A percentile compares a stretch with the other conserved stretches of the same genome.
These are phyloP conservation scores for Lepidochitona cinerea DNA, from an alignment of 2,888 invertebrate genomes.

Conservation along the genomic window DNA sequence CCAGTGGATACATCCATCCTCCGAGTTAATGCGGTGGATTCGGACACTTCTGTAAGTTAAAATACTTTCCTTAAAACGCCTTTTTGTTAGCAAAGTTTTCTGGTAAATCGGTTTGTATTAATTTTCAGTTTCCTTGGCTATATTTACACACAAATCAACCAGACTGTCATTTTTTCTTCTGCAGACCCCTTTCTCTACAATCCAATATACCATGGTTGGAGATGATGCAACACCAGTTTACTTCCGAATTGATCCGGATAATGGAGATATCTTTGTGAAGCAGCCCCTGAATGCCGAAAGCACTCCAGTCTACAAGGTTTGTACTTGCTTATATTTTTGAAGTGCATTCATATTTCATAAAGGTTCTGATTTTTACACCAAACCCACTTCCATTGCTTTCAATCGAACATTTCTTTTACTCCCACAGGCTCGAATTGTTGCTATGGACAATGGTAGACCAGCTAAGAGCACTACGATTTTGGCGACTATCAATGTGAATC, in stretches of 20 bases:
- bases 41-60: not conserved
- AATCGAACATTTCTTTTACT: not conserved
- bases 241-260: constrained; percentile 44
- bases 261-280: constrained; percentile 45
- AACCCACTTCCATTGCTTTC: not conserved
- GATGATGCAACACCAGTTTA: constrained; percentile 57
- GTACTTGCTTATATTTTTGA: too few species aligned
- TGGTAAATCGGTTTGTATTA: too few species aligned
- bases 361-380: too few species aligned
- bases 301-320: constrained; percentile 47
- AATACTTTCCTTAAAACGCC: not conserved
- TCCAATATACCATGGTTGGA: constrained; percentile 57
- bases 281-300: constrained; percentile 43
- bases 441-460: constrained; percentile 35
- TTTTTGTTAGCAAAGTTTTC: too few species aligned
- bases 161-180: not conserved
- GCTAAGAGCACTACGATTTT: constrained; percentile 16
- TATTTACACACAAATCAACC: too few species aligned
- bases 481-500: constrained; percentile 32
- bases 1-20: constrained; percentile 71
- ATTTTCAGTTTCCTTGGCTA: too few species aligned
- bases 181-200: constrained; percentile 37
- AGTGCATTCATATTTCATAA: too few species aligned
- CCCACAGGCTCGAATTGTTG: constrained; percentile 23
- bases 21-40: not conserved